A percentile compares a stretch with the other conserved stretches of the same genome.
These are phyloP conservation scores for Conopomorpha cramerella DNA, from an alignment of 1,140 invertebrate species.

Conservation along the genomic window DNA sequence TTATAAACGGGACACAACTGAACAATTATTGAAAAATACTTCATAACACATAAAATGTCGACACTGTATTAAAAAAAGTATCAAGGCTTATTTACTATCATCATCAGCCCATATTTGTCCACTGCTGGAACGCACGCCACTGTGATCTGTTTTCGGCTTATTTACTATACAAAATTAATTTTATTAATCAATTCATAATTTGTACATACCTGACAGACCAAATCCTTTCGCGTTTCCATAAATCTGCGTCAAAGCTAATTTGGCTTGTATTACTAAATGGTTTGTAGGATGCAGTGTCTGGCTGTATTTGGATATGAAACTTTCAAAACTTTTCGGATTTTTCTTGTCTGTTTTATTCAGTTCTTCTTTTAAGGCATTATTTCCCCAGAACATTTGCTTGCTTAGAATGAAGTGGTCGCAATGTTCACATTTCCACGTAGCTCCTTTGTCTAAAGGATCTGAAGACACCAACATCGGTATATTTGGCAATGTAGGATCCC, in stretches of 20 bases:
- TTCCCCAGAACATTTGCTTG: constrained; percentile 63
- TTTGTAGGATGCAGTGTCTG: constrained; percentile 67
- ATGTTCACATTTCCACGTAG: constrained; percentile 67
- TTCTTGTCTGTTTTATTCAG: constrained; percentile 61
- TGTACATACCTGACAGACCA: constrained; percentile 52
- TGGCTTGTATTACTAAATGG: constrained; percentile 67
- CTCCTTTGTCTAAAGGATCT: constrained; percentile 63
- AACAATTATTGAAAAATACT: too few species aligned
- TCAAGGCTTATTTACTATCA: neutral
- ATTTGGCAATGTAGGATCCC: constrained; percentile 15
- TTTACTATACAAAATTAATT: constrained; percentile 4
- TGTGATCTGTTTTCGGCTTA: too few species aligned
- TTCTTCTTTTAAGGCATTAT: constrained; percentile 65
- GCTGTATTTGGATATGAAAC: constrained; percentile 65
- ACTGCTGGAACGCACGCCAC: too few species aligned
- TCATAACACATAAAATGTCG: too few species aligned
- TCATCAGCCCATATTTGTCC: too few species aligned
- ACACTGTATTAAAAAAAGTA: too few species aligned
- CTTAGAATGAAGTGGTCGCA: constrained; percentile 61
- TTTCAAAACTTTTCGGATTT: constrained; percentile 61
- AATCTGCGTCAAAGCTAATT: constrained; percentile 68
- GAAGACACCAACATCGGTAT: constrained; percentile 59
- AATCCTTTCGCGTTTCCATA: constrained; percentile 66
- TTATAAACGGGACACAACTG: too few species aligned
- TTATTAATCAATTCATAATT: constrained; percentile 6